phyloP scores from a whole-genome alignment of 2,888 invertebrate genomes.

The Schrankia costaestrigalis region DNA sequence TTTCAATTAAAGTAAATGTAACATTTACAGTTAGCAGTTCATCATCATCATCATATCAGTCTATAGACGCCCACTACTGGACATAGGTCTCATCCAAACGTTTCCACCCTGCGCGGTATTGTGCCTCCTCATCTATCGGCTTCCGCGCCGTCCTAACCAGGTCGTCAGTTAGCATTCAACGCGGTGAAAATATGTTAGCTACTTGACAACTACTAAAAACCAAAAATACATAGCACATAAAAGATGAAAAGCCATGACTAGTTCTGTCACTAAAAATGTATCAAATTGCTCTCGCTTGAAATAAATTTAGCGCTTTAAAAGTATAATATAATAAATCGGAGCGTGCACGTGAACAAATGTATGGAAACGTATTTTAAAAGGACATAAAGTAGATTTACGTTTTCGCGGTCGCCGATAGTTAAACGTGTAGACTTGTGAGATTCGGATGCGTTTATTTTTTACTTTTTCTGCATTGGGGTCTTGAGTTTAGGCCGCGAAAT shows the following conservation, averaged over 20 bases:
- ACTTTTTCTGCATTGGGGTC: constrained; percentile 9
- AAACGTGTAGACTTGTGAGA: constrained; percentile 17
- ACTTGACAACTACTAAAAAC: too few relatives aligned
- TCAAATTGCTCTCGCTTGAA: background rate
- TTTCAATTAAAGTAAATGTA: too few relatives aligned
- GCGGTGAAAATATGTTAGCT: too few relatives aligned
- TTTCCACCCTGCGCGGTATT: too few relatives aligned
- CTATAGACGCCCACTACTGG: too few relatives aligned
- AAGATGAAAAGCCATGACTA: background rate
- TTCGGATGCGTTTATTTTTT: constrained; percentile 19
- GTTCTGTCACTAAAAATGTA: background rate
- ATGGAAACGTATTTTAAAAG: constrained; percentile 15
- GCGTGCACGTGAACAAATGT: constrained; percentile 14
- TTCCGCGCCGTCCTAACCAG: too few relatives aligned
- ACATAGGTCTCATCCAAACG: too few relatives aligned
- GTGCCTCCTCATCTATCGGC: too few relatives aligned
- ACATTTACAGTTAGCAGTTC: too few relatives aligned
- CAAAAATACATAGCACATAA: too few relatives aligned
- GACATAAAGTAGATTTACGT: constrained; percentile 23
- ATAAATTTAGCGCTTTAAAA: constrained; percentile 5
- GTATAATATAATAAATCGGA: constrained; percentile 2
- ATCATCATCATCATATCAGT: too few relatives aligned
- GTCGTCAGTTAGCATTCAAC: too few relatives aligned
- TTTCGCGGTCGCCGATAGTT: constrained; percentile 27
- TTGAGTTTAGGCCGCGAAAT: constrained; percentile 13